A percentile compares a stretch with the other conserved stretches of the same genome.
Evolutionary conservation across 2,113 vertebrate species (phyloP).

Genomic region (Platanista minor): DNA sequence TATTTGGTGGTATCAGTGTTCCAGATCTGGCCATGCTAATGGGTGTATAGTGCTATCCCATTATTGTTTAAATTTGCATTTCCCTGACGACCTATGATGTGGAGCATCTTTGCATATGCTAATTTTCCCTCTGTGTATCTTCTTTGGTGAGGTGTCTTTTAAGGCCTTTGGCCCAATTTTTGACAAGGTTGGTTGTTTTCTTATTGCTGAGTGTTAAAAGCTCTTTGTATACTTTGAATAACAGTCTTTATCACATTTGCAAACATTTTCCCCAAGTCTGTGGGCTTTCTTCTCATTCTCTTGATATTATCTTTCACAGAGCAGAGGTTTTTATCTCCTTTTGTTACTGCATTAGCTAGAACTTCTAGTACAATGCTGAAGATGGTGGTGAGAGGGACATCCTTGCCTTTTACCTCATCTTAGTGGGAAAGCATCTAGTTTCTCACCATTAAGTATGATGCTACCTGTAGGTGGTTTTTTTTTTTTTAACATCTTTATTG

Average conservation of each 20-base stretch:
- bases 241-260: neutral
- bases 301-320: neutral
- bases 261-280: neutral
- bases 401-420: neutral
- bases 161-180: neutral
- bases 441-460: neutral
- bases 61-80: fast-evolving
- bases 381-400: too few species aligned
- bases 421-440: neutral
- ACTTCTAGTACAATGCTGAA: neutral
- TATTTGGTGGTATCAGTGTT: neutral
- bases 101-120: fast-evolving
- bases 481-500: too few species aligned
- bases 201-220: neutral
- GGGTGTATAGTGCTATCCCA: fast-evolving
- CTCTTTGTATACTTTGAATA: neutral
- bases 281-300: neutral
- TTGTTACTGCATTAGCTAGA: neutral
- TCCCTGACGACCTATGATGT: fast-evolving
- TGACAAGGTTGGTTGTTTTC: neutral
- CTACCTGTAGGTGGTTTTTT: neutral
- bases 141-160: neutral
- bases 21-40: fast-evolving
- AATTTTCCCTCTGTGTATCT: fast-evolving
- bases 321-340: neutral